These are phyloP conservation scores for Craterocephalus amniculus DNA, from an alignment of 2,797 vertebrate genomes.

Conservation along the genomic window DNA sequence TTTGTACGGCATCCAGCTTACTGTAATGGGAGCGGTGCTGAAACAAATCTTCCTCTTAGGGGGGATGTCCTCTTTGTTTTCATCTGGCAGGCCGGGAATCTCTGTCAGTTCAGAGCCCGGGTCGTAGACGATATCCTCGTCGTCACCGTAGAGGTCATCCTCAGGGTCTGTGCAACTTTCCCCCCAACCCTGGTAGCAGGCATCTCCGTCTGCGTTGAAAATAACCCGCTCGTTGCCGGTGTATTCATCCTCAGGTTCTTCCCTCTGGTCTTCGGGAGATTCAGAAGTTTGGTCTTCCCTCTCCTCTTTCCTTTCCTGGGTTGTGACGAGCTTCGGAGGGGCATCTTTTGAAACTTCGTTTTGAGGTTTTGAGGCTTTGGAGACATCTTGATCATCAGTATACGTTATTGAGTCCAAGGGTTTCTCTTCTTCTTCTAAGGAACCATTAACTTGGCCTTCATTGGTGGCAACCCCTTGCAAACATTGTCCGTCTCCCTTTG, in stretches of 20 bases:
- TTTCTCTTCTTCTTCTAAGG: constrained; percentile 72
- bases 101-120: constrained; percentile 91
- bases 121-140: constrained; percentile 89
- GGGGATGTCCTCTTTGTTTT: constrained; percentile 92
- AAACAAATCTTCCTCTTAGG: constrained; percentile 93
- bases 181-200: constrained; percentile 92
- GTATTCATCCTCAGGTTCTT: constrained; percentile 85
- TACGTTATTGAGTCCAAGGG: constrained; percentile 50
- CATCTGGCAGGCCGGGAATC: constrained; percentile 90
- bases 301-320: constrained; percentile 55
- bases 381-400: constrained; percentile 48
- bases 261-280: constrained; percentile 67
- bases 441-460: constrained; percentile 70
- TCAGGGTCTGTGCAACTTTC: constrained; percentile 93
- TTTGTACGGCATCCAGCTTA: constrained; percentile 75
- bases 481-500: constrained; percentile 5
- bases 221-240: constrained; percentile 90
- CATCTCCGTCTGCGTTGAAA: constrained; percentile 86
- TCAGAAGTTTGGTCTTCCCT: constrained; percentile 51
- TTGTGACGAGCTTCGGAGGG: constrained; percentile 41
- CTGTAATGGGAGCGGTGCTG: constrained; percentile 93
- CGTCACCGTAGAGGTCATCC: constrained; percentile 91
- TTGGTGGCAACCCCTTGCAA: constrained; percentile 51
- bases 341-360: constrained; percentile 52
- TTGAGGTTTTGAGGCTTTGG: constrained; percentile 51